phyloP scores from a whole-genome alignment of 2,888 invertebrate species.

The Ptychoptera albimana region DNA sequence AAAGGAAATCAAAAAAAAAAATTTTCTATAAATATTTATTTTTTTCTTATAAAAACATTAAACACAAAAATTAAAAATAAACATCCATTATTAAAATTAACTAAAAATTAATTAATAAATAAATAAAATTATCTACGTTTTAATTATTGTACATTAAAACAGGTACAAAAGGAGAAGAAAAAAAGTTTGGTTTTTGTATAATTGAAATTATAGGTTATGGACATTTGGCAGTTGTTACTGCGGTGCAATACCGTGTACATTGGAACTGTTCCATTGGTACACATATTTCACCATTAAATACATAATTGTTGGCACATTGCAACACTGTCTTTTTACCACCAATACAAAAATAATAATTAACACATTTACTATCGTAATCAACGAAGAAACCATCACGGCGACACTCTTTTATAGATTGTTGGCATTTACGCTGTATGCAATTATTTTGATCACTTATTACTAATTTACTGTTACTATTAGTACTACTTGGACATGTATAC shows the following conservation, averaged over 20 bases:
- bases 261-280: slow-evolving; percentile 23
- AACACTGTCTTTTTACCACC: slow-evolving; percentile 34
- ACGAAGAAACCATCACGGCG: slow-evolving; percentile 37
- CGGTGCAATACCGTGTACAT: slow-evolving; percentile 17
- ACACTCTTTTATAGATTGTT: slow-evolving; percentile 11
- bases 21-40: no score
- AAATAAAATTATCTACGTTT: no score
- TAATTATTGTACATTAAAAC: no score
- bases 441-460: slow-evolving; percentile 16
- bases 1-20: no score
- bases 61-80: no score
- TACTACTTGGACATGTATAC: slow-evolving; percentile 30
- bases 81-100: no score
- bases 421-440: slow-evolving; percentile 19
- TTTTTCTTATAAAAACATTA: no score
- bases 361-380: slow-evolving; percentile 31
- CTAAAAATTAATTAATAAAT: no score
- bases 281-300: slow-evolving; percentile 43
- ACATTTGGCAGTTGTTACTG: neutral
- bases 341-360: slow-evolving; percentile 41
- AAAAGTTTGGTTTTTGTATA: no score
- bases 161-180: no score
- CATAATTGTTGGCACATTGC: slow-evolving; percentile 31
- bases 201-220: no score
- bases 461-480: slow-evolving; percentile 18